These are phyloP conservation scores for Isurus oxyrinchus DNA, from an alignment of 2,113 vertebrate genomes.

Conservation along the genomic window DNA sequence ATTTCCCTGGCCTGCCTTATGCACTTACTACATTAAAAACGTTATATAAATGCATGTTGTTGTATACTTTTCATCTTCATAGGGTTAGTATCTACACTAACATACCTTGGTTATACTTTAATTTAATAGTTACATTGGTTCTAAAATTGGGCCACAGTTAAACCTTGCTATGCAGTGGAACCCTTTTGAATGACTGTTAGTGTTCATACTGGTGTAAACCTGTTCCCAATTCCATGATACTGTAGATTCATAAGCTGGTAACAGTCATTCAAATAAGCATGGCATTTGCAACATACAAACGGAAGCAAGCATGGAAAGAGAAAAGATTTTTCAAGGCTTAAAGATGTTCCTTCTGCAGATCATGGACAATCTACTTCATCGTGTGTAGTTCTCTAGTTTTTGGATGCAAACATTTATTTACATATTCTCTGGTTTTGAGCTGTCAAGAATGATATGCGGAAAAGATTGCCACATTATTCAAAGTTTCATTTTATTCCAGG, in stretches of 20 bases:
- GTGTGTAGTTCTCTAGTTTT: background rate
- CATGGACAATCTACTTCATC: background rate
- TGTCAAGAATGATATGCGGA: background rate
- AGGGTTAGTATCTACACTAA: too few species aligned
- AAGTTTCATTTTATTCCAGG: background rate
- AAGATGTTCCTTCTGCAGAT: background rate
- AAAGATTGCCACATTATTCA: background rate
- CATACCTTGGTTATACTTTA: background rate
- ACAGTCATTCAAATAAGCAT: too few species aligned
- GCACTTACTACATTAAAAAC: too few species aligned
- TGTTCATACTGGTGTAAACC: background rate
- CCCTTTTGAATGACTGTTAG: background rate
- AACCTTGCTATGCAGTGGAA: background rate
- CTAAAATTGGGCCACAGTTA: background rate
- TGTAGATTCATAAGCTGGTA: background rate
- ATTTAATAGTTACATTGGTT: background rate
- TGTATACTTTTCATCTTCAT: too few species aligned
- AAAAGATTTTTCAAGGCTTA: background rate
- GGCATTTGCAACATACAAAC: background rate
- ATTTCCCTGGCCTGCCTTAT: too few species aligned
- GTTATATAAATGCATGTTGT: too few species aligned
- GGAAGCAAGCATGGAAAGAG: background rate
- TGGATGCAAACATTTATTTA: background rate
- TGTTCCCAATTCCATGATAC: background rate
- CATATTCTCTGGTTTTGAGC: background rate